Conservation (phyloP, 2,797 vertebrate species). For the Numenius phaeopus region DNA sequence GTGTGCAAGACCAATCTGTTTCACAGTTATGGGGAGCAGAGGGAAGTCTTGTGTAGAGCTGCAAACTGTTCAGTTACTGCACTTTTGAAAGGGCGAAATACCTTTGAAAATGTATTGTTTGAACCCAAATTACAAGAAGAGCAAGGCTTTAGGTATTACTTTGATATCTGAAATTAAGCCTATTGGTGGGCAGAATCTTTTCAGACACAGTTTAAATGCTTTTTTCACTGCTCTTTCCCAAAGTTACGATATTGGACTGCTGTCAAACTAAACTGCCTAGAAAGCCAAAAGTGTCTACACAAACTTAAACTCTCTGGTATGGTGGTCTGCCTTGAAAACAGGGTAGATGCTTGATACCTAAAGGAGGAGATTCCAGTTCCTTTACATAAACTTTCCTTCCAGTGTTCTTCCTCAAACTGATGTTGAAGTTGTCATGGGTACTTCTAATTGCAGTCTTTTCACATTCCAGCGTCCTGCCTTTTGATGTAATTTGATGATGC, state of each 20-base stretch:
- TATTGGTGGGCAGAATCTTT: neutral
- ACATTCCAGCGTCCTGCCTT: neutral
- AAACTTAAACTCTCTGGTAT: neutral
- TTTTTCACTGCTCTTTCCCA: neutral
- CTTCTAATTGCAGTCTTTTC: neutral
- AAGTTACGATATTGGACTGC: neutral
- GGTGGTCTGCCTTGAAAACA: neutral
- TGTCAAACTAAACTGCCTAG: neutral
- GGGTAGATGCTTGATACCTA: neutral
- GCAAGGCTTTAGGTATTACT: neutral
- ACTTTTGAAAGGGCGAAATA: neutral
- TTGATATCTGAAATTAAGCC: neutral
- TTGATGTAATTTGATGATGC: neutral
- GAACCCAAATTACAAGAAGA: neutral
- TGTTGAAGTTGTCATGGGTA: neutral
- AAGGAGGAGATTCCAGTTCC: neutral
- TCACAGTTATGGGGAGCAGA: neutral
- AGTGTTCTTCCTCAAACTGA: neutral
- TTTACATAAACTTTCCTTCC: neutral
- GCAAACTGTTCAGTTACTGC: neutral
- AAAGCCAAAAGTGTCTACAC: neutral
- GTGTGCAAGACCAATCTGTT: neutral
- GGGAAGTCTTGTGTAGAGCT: neutral
- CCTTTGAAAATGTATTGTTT: neutral
- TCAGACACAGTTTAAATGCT: neutral